Evolutionary conservation across 1,140 invertebrate genomes (phyloP), one percentile per base, ranked within the genome.

Genomic region (Achroia grisella): DNA sequence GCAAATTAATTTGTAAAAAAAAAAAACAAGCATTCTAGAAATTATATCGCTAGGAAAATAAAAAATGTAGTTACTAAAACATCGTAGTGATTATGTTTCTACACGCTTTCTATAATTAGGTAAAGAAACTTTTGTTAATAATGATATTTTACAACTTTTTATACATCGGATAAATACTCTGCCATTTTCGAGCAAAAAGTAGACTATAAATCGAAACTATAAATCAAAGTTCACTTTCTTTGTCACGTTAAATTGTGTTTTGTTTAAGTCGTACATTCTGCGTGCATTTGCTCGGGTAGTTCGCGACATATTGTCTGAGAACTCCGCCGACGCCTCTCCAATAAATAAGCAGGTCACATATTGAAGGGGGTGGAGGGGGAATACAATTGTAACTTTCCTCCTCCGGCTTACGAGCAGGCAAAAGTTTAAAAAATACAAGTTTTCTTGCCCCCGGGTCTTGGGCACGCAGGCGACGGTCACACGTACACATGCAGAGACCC

Each of bases 281-380:
- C 53, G 61, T 73, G 62, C 64, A 66, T 71, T 77, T 52, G 62
- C 45, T 67, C 58, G 65, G 68, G 60, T 65, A 54, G 66, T 53
- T 64, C 60, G 68, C 78, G 81, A 82, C 78, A 81, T 79, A 79
- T 84, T 82, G 78, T 81, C 76, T 82, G 68, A 70, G 71, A 84
- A 80, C 77, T 78, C 71, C 66, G 52, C 66, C 77, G 69, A 71
- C 75, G 76, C 75, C 58, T 82, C 73, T 74, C 76, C 73, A 75
- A 85, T 85, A 85, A 82, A 82, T 85, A 85, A 85, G 66, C 81
- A 79, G 76, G 76, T 85, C 78, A 85, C 81, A 85, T 85, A 85
- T 85, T 85, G 81, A 81, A 85, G 65, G 75, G 71, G 78, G 78
- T 50, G 49, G 52, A 73, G 76, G 76, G 73, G 67, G 76, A 79